phyloP scores from a whole-genome alignment of 2,888 invertebrate species.

The Blera fallax region DNA sequence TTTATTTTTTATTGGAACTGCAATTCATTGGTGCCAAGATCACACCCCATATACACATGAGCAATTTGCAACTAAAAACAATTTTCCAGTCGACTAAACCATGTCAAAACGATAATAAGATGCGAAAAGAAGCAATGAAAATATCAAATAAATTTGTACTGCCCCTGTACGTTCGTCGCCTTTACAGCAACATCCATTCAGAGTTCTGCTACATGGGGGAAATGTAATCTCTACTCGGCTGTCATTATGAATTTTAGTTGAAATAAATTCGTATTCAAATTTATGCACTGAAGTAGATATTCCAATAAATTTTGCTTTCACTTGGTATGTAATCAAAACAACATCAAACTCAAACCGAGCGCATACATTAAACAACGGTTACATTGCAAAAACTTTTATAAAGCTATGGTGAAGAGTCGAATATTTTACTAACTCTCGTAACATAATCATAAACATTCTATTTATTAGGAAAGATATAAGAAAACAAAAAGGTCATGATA shows the following conservation, averaged over 20 bases:
- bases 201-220: neutral
- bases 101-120: conserved; percentile 62
- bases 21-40: neutral
- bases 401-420: neutral
- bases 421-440: neutral
- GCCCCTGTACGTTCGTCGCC: neutral
- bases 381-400: neutral
- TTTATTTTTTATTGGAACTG: neutral
- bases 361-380: neutral
- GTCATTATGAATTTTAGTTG: conserved; percentile 66
- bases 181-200: neutral
- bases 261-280: conserved; percentile 65
- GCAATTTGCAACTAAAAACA: conserved; percentile 56
- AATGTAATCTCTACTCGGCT: conserved; percentile 55
- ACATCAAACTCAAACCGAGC: conserved; percentile 52
- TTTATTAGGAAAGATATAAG: neutral
- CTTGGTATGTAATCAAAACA: conserved; percentile 64
- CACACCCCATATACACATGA: conserved; percentile 27
- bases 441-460: neutral
- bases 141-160: conserved; percentile 52
- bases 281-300: conserved; percentile 67
- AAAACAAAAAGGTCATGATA: neutral
- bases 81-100: conserved; percentile 66
- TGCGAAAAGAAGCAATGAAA: conserved; percentile 66
- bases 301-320: conserved; percentile 57